These are phyloP conservation scores for Lissonota sp. DNA, from an alignment of 2,888 invertebrate species.

Conservation along the genomic window DNA sequence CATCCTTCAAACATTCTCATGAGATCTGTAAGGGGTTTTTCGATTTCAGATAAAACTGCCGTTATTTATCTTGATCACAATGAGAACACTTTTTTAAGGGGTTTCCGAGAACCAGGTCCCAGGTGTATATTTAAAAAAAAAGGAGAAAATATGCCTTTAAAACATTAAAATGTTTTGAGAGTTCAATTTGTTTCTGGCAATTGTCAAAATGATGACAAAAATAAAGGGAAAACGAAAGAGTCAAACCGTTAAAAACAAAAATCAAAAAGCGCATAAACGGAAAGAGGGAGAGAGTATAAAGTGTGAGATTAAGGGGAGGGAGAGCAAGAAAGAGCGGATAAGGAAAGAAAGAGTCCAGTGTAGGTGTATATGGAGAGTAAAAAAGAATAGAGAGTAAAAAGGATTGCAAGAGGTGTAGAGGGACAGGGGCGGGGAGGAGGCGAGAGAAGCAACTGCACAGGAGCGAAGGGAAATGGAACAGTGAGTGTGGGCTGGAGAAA, in stretches of 20 bases:
- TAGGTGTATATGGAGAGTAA: conserved; percentile 33
- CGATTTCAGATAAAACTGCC: too few species aligned
- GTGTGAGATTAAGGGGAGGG: conserved; percentile 40
- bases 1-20: conserved; percentile 4
- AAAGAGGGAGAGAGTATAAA: conserved; percentile 51
- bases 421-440: conserved; percentile 5
- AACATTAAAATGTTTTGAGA: too few species aligned
- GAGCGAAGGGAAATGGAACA: conserved; percentile 38
- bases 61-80: too few species aligned
- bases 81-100: too few species aligned
- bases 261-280: conserved; percentile 17
- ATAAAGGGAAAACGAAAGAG: too few species aligned
- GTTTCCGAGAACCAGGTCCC: too few species aligned
- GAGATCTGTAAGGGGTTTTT: not conserved
- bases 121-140: too few species aligned
- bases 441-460: conserved; percentile 16
- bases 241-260: too few species aligned
- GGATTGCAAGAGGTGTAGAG: conserved; percentile 32
- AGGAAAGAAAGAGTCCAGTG: conserved; percentile 30
- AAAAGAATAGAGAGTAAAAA: conserved; percentile 31
- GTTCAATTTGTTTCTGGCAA: too few species aligned
- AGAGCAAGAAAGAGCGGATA: conserved; percentile 38
- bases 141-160: too few species aligned
- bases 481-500: conserved; percentile 41
- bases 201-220: too few species aligned